Evolutionary conservation across 2,797 vertebrate species (phyloP).

Genomic region (Eospalax fontanierii): DNA sequence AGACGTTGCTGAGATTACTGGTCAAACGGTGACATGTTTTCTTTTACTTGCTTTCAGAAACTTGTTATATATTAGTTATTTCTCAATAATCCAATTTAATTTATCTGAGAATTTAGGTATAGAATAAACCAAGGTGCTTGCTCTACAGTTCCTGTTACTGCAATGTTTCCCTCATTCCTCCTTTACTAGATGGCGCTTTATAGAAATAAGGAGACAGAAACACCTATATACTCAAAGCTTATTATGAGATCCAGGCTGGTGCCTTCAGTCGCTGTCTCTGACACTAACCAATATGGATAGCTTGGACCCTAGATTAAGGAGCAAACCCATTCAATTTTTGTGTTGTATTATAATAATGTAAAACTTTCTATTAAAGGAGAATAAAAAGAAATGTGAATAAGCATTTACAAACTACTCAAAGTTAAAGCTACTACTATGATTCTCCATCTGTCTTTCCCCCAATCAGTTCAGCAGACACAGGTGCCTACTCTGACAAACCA

Average conservation of each 20-base stretch:
- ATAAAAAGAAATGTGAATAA: background rate
- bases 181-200: background rate
- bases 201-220: background rate
- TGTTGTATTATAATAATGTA: conserved; percentile 11
- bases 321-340: background rate
- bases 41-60: background rate
- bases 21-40: too few species aligned
- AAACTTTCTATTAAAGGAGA: conserved; percentile 63
- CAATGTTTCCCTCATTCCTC: fast-evolving
- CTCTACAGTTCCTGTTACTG: background rate
- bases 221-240: background rate
- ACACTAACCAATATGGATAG: background rate
- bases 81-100: conserved; percentile 11
- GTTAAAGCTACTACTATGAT: background rate
- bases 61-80: conserved; percentile 11
- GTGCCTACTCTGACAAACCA: background rate
- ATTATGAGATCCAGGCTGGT: background rate
- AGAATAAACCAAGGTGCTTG: background rate
- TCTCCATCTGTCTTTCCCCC: background rate
- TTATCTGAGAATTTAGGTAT: background rate
- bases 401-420: background rate
- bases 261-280: background rate
- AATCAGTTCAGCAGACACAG: conserved; percentile 14
- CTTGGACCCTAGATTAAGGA: background rate
- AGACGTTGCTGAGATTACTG: too few species aligned